Evolutionary conservation across 1,140 invertebrate species (phyloP).

Genomic region (Sitophilus oryzae): DNA sequence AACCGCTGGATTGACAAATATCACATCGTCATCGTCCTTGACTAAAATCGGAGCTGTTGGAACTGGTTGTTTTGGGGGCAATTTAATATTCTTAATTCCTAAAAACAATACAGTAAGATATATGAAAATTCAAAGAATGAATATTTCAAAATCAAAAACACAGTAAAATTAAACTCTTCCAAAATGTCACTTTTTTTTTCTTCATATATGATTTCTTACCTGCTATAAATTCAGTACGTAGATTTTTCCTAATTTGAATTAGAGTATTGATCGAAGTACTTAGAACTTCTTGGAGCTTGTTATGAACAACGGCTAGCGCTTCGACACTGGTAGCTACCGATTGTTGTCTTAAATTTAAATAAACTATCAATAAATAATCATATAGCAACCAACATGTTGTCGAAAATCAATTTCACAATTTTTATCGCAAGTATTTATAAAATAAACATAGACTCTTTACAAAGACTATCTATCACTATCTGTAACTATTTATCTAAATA

Average conservation of each 20-base stretch:
- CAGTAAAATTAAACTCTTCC: background rate
- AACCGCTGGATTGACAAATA: slow-evolving; percentile 29
- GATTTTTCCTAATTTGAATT: slow-evolving; percentile 39
- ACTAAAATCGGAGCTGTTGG: slow-evolving; percentile 12
- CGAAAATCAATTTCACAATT: background rate
- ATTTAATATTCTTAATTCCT: slow-evolving; percentile 34
- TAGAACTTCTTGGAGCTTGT: slow-evolving; percentile 38
- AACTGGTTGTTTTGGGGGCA: slow-evolving; percentile 23
- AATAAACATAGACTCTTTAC: too few species aligned
- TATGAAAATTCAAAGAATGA: too few species aligned
- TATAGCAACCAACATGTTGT: background rate
- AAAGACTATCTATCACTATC: too few species aligned
- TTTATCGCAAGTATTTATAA: too few species aligned
- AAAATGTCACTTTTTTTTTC: background rate
- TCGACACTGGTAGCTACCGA: slow-evolving; percentile 31
- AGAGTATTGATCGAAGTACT: slow-evolving; percentile 40
- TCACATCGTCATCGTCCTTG: slow-evolving; percentile 36
- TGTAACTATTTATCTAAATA: too few species aligned
- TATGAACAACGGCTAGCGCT: slow-evolving; percentile 36
- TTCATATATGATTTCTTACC: slow-evolving; percentile 23
- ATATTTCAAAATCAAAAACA: background rate
- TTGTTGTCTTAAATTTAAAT: slow-evolving; percentile 29
- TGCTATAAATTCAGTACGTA: slow-evolving; percentile 36
- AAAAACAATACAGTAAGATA: too few species aligned
- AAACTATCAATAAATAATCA: too few species aligned